Evolutionary conservation across 2,888 invertebrate species (phyloP).

Genomic region (Lamellibrachia columna): DNA sequence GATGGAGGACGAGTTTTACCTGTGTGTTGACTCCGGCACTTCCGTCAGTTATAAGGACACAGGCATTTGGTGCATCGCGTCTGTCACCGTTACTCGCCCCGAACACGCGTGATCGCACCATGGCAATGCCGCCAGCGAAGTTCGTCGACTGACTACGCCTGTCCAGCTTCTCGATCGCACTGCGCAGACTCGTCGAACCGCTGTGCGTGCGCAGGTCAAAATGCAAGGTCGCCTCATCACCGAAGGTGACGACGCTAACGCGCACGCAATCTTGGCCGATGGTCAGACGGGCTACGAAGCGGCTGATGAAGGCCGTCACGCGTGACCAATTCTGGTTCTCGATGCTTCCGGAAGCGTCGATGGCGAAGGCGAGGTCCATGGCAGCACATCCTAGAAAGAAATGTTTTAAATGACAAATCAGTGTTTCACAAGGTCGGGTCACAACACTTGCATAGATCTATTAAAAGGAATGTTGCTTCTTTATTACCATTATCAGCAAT

Average conservation of each 20-base stretch:
- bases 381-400: background rate
- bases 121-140: background rate
- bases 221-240: background rate
- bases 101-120: slow-evolving; percentile 12
- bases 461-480: no score
- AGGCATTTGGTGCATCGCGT: background rate
- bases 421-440: background rate
- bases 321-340: background rate
- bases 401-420: background rate
- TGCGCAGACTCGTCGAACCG: background rate
- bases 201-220: background rate
- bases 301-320: slow-evolving; percentile 18
- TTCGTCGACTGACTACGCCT: background rate
- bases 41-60: background rate
- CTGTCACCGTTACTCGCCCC: background rate
- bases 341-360: slow-evolving; percentile 13
- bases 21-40: background rate
- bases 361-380: slow-evolving; percentile 8
- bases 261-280: background rate
- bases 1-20: background rate
- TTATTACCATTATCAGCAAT: no score
- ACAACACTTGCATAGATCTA: no score
- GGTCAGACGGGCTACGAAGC: background rate
- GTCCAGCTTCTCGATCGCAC: background rate
- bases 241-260: background rate